Evolutionary conservation across 2,888 invertebrate species (phyloP), one percentile per base, ranked within the genome.

Genomic region (Falcaria lacertinaria): DNA sequence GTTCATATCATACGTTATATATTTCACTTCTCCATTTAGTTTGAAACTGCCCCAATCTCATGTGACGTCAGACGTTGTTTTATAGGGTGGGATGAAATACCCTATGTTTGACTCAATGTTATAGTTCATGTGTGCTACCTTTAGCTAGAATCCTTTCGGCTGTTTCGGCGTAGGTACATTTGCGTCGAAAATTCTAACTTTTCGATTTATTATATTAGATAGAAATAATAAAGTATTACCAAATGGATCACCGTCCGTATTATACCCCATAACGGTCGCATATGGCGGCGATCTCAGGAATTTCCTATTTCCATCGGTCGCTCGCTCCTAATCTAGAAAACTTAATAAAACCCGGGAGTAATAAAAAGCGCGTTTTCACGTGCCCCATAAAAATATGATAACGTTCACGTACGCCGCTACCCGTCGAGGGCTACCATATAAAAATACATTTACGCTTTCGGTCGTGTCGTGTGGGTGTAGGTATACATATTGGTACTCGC

Each of bases 381-480:
- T 83, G 69, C 66, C 64, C 78, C 81, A 76, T 88, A 87, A 89
- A 87, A 88, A 85, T 86, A 86, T 89, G 88, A 87, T 89, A 87
- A 89, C 85, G 75, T 75, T 75, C 83, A 84, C 84, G 85, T 80
- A 78, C 64, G 60, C 55, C 52, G 54, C 53, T 50, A 41, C 19
- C 13, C n/a, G 33, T 11, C 28, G n/a, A 15, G 22, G 36, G 17
- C 19, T 14, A 14, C 22, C 22, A 15, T 15, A 37, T 37, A 37
- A 14, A 17, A 34, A 41, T 15, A 25, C 22, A 37, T 13, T 36
- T 37, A 37, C 14, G n/a, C 11, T 38, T 28, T 33, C 43, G 42
- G 42, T 41, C 28, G 49, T 50, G 50, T 49, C 50, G 38, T 22
- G 22, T 22, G 22, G 6, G 28, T 28, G 16, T 13, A 37, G 13